phyloP scores from a whole-genome alignment of 2,797 vertebrate species.

The Parambassis ranga region DNA sequence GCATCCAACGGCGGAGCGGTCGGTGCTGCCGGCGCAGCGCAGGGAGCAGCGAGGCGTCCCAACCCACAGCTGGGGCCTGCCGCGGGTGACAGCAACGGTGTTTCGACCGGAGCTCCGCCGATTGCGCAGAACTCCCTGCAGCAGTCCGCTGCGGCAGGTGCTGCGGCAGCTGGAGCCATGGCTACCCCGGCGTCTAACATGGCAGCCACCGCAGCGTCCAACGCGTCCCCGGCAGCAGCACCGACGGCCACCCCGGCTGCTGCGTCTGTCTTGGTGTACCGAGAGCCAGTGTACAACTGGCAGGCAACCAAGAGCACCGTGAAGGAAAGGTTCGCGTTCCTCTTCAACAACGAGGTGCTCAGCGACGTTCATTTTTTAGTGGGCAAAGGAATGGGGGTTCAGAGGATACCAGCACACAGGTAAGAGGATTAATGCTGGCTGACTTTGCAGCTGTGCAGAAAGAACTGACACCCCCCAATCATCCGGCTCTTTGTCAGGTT shows the following conservation, averaged over 20 bases:
- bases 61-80: slow-evolving; percentile 85
- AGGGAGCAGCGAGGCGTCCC: slow-evolving; percentile 73
- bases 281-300: slow-evolving; percentile 85
- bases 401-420: slow-evolving; percentile 96
- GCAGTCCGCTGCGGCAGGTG: slow-evolving; percentile 77
- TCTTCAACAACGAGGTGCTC: slow-evolving; percentile 98
- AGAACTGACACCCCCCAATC: background rate
- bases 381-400: slow-evolving; percentile 92
- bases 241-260: slow-evolving; percentile 74
- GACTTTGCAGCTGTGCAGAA: background rate
- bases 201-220: slow-evolving; percentile 69
- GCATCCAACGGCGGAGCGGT: slow-evolving; percentile 74
- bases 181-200: slow-evolving; percentile 79
- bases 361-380: slow-evolving; percentile 97
- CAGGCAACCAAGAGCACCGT: slow-evolving; percentile 85
- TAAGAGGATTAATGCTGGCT: slow-evolving; percentile 38
- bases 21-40: slow-evolving; percentile 65
- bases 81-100: slow-evolving; percentile 77
- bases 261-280: slow-evolving; percentile 81
- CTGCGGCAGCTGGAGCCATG: slow-evolving; percentile 72
- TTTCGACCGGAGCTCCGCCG: slow-evolving; percentile 72
- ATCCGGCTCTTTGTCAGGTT: slow-evolving; percentile 79
- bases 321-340: slow-evolving; percentile 82
- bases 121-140: slow-evolving; percentile 79
- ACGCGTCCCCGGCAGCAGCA: slow-evolving; percentile 57